Evolutionary conservation across 2,888 invertebrate genomes (phyloP).

Genomic region (Macrosiphum euphorbiae): DNA sequence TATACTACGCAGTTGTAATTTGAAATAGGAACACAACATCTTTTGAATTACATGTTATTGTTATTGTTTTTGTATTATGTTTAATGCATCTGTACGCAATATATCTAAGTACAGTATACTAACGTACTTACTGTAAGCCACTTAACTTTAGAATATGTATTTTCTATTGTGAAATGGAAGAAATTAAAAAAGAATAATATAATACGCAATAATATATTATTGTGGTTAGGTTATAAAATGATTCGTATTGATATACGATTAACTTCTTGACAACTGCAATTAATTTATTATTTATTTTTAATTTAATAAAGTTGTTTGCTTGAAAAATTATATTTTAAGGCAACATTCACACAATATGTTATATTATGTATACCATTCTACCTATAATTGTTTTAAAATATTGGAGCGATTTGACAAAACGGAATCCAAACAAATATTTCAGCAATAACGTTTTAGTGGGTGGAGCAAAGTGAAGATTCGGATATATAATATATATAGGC

Average conservation of each 20-base stretch:
- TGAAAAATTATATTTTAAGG: background rate
- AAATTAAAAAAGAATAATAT: background rate
- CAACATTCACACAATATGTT: background rate
- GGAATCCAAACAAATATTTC: background rate
- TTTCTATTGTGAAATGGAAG: background rate
- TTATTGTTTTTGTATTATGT: background rate
- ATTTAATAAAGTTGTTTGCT: background rate
- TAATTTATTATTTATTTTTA: slow-evolving; percentile 12
- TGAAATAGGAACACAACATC: background rate
- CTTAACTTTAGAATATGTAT: background rate
- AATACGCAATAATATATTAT: background rate
- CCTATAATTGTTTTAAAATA: background rate
- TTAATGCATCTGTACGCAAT: background rate
- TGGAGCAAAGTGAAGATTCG: background rate
- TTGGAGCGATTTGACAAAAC: background rate
- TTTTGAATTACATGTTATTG: background rate
- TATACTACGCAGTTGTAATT: background rate
- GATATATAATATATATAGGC: background rate
- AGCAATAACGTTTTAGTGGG: background rate
- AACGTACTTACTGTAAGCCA: no score
- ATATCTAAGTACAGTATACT: background rate
- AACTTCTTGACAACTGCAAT: background rate
- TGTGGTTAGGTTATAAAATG: background rate
- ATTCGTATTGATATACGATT: background rate
- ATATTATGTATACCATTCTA: background rate